These are phyloP conservation scores for Desmodus rotundus DNA, from an alignment of 2,113 vertebrate genomes.

Conservation along the genomic window DNA sequence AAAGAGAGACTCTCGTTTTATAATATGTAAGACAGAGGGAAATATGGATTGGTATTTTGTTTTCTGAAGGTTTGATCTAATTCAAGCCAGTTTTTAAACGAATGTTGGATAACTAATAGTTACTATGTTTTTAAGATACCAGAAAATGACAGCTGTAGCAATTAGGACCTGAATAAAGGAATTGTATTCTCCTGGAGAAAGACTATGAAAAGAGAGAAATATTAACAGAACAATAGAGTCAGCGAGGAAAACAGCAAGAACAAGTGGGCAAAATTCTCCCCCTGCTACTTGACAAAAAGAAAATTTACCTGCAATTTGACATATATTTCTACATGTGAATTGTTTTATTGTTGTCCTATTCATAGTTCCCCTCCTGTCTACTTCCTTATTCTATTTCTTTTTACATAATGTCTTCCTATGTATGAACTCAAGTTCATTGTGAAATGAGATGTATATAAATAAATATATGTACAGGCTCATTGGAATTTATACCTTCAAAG, in stretches of 20 bases:
- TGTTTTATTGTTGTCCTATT: not conserved
- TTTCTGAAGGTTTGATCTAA: not conserved
- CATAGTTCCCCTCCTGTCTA: not conserved
- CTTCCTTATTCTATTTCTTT: not conserved
- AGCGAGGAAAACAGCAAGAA: not conserved
- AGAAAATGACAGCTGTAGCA: not conserved
- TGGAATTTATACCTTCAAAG: conserved; percentile 41
- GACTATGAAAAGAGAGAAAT: not conserved
- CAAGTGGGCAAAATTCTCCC: not conserved
- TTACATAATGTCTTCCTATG: not conserved
- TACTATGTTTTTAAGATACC: not conserved
- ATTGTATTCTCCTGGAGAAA: not conserved
- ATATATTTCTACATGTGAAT: not conserved
- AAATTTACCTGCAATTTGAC: not conserved
- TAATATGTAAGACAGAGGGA: not conserved
- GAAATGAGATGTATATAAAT: not conserved
- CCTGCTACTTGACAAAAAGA: not conserved
- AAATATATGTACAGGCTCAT: not conserved
- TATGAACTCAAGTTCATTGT: not conserved
- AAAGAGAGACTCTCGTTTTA: not conserved
- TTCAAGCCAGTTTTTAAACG: not conserved
- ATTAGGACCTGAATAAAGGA: not conserved
- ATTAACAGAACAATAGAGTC: not conserved
- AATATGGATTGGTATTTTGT: not conserved
- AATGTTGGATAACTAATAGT: not conserved